Evolutionary conservation across 1,140 invertebrate genomes (phyloP), one percentile per base, ranked within the genome.

Genomic region (Belonocnema kinseyi): DNA sequence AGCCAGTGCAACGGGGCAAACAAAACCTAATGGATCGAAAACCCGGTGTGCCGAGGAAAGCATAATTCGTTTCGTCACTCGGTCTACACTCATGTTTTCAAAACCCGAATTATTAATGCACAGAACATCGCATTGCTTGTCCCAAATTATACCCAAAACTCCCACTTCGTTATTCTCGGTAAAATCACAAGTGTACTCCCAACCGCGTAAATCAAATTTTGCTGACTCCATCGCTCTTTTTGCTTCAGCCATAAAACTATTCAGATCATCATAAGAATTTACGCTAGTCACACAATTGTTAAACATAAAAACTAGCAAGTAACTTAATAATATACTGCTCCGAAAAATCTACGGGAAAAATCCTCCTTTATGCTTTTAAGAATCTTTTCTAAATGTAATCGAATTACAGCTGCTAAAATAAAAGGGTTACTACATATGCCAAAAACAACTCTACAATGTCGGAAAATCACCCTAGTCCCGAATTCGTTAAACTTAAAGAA

Each of bases 11-110:
- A 83, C 72, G 33, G 88, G 87, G 54, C 80, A 80, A 17, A 80
- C 50, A 72, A 89, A 77, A 50, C 88, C 87, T 7, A 89, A 76
- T 5, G 85, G 87, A 80, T 89, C 87, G 77, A 84, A 90, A 40
- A 89, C 70, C 74, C 76, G 75, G 70, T 87, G 81, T n/a, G 83
- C 61, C 12, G 73, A 72, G 10, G 82, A 82, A 12, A 86, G 70
- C 8, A 61, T 61, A 12, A 14, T 16, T 16, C 58, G 0, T 40
- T 61, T 61, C 16, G 58, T 61, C 16, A 61, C 33, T 61, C 12
- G 26, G 14, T 61, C 58, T 14, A 12, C 13, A 0, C 40, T 33
- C 8, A n/a, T n/a, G 2, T 73, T 53, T 52, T 50, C 61, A 17
- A 77, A 13, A 11, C n/a, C 19, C 58, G 26, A n/a, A 7, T 4